Conservation (phyloP, 2,888 invertebrate genomes). For the Lycia hirtaria region DNA sequence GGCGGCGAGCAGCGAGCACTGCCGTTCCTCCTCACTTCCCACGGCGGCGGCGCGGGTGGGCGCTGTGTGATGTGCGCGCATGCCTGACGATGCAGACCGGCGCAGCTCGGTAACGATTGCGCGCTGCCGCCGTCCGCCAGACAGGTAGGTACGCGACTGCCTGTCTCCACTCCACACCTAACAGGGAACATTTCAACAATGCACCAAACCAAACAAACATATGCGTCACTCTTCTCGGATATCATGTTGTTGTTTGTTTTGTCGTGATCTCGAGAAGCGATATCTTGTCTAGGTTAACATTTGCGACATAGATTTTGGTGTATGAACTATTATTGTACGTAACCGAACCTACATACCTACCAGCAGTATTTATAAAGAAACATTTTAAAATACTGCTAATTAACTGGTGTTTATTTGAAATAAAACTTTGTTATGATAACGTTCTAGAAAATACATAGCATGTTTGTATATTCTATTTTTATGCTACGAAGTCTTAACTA, state of each 20-base stretch:
- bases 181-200: constrained; percentile 76
- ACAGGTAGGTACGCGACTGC: constrained; percentile 78
- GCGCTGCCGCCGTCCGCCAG: constrained; percentile 53
- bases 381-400: too few species aligned
- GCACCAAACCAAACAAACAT: constrained; percentile 60
- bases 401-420: too few species aligned
- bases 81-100: constrained; percentile 80
- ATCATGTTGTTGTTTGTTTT: constrained; percentile 50
- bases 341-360: neutral
- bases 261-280: constrained; percentile 29
- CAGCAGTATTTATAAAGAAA: too few species aligned
- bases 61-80: constrained; percentile 71
- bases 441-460: too few species aligned
- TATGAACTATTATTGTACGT: constrained; percentile 13
- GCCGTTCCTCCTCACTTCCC: constrained; percentile 75
- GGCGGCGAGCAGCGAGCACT: constrained; percentile 63
- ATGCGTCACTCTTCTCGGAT: constrained; percentile 54
- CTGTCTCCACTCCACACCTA: constrained; percentile 77
- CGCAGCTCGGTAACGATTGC: constrained; percentile 81
- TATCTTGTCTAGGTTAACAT: constrained; percentile 19
- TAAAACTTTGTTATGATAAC: too few species aligned
- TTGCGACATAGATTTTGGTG: constrained; percentile 19
- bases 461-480: neutral
- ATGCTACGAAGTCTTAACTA: neutral
- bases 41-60: constrained; percentile 54